A percentile compares a stretch with the other conserved stretches of the same genome.
These are phyloP conservation scores for Odontothrips loti DNA, from an alignment of 2,888 invertebrate species.

Conservation along the genomic window DNA sequence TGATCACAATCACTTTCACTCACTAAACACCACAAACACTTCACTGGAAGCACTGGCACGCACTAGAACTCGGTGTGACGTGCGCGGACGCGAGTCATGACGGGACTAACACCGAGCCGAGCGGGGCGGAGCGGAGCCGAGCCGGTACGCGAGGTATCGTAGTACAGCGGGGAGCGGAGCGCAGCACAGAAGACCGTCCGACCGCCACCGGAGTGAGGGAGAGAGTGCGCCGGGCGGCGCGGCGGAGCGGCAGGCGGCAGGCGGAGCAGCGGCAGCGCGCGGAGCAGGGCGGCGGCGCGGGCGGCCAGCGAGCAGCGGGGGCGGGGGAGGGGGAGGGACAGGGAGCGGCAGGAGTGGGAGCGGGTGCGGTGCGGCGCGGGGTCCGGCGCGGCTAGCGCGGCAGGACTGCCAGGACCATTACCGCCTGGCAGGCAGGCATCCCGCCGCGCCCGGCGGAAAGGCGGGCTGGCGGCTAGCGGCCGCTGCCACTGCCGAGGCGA, in stretches of 20 bases:
- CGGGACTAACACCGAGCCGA: background rate
- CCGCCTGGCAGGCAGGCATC: background rate
- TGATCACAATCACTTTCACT: background rate
- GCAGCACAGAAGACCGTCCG: background rate
- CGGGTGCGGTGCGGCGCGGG: conserved; percentile 31
- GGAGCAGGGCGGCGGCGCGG: conserved; percentile 27
- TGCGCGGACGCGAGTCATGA: background rate
- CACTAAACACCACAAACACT: background rate
- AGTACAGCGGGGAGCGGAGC: background rate
- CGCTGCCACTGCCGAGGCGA: background rate
- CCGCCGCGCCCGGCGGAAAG: background rate
- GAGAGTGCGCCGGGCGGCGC: background rate
- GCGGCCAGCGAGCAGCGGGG: conserved; percentile 24
- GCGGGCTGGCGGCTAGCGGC: background rate
- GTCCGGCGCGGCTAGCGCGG: background rate
- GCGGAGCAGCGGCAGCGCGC: background rate
- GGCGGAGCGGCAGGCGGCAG: background rate
- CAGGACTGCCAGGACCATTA: no score
- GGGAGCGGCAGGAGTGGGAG: conserved; percentile 32
- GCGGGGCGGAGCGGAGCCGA: background rate
- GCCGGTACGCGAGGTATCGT: background rate
- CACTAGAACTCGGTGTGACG: background rate
- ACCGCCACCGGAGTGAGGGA: conserved; percentile 9
- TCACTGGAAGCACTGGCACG: background rate
- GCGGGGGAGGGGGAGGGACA: conserved; percentile 31